Evolutionary conservation across 2,113 vertebrate genomes (phyloP).

Genomic region (Geococcyx californianus): DNA sequence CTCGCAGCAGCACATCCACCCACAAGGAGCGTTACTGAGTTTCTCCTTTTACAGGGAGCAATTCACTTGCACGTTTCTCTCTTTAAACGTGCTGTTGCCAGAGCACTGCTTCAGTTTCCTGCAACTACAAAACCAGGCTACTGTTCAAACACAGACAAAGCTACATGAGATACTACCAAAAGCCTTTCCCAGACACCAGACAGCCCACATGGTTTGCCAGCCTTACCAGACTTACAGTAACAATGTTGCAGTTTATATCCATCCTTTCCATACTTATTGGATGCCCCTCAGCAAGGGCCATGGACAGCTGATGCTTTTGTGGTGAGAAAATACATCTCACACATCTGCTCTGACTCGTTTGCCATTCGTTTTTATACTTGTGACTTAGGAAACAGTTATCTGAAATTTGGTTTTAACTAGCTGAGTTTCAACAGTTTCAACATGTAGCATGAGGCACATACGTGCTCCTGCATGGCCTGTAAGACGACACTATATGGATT

Average conservation of each 20-base stretch:
- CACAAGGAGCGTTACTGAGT: neutral
- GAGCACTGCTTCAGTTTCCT: neutral
- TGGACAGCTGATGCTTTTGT: neutral
- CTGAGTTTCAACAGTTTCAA: neutral
- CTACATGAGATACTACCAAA: neutral
- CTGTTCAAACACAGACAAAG: neutral
- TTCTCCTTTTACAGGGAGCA: neutral
- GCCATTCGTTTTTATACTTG: neutral
- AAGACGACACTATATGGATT: neutral
- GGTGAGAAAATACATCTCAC: neutral
- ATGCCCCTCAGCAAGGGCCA: neutral
- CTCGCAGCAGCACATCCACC: neutral
- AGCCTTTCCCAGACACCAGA: neutral
- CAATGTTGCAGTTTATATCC: neutral
- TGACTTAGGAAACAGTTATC: neutral
- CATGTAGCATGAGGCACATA: neutral
- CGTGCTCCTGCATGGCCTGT: neutral
- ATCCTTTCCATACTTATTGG: neutral
- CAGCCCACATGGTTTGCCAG: rapidly evolving
- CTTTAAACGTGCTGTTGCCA: neutral
- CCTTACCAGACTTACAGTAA: neutral
- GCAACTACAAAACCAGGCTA: neutral
- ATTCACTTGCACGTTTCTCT: neutral
- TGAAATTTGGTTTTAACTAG: neutral
- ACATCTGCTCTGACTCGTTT: neutral